phyloP scores from a whole-genome alignment of 2,113 vertebrate genomes.

The Oophaga pumilio region DNA sequence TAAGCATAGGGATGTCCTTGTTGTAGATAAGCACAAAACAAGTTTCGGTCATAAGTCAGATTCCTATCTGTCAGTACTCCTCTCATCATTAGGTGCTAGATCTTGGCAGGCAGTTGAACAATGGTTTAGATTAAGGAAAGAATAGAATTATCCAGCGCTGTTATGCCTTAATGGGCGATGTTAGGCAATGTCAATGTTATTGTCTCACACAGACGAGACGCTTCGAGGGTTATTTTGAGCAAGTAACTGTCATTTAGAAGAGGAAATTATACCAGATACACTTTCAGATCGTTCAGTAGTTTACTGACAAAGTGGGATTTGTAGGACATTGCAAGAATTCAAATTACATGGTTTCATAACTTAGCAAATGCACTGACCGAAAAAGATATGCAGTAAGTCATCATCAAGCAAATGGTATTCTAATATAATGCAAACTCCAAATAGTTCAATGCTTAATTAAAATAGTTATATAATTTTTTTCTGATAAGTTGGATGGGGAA shows the following conservation, averaged over 20 bases:
- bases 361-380: background rate
- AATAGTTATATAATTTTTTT: too few species aligned
- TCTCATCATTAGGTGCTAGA: slow-evolving; percentile 30
- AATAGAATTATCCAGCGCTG: slow-evolving; percentile 29
- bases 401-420: background rate
- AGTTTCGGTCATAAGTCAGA: slow-evolving; percentile 27
- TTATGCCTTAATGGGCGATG: slow-evolving; percentile 39
- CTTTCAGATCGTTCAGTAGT: background rate
- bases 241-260: background rate
- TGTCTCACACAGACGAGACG: slow-evolving; percentile 17
- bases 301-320: background rate
- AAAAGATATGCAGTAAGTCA: background rate
- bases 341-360: background rate
- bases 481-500: too few species aligned
- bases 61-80: slow-evolving; percentile 18
- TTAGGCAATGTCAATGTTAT: slow-evolving; percentile 52
- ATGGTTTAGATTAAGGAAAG: slow-evolving; percentile 41
- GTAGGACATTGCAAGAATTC: background rate
- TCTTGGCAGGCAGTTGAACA: slow-evolving; percentile 18
- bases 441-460: too few species aligned
- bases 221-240: slow-evolving; percentile 20
- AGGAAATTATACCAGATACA: slow-evolving; percentile 12
- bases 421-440: too few species aligned
- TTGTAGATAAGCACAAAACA: slow-evolving; percentile 21
- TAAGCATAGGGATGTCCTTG: background rate